These are phyloP conservation scores for Corythucha ciliata DNA, from an alignment of 2,888 invertebrate species.

Conservation along the genomic window DNA sequence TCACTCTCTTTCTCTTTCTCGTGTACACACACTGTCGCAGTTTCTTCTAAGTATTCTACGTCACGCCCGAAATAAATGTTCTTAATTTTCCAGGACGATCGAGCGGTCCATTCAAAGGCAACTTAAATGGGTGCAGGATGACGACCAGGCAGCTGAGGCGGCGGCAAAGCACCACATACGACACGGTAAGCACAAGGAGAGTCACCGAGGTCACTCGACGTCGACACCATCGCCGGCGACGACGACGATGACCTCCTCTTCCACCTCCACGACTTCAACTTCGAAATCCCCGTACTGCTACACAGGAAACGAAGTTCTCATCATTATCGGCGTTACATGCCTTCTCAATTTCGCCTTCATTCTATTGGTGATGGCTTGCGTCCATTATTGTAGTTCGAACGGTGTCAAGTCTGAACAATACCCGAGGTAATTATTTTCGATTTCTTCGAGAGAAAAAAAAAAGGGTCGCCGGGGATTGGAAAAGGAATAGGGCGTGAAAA, in stretches of 20 bases:
- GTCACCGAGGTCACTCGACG: neutral
- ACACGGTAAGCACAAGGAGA: conserved; percentile 23
- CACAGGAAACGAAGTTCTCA: conserved; percentile 37
- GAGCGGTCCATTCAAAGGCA: conserved; percentile 12
- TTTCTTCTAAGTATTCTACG: too few relatives aligned
- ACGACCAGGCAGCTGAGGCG: conserved; percentile 6
- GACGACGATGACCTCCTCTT: conserved; percentile 6
- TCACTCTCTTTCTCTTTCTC: too few relatives aligned
- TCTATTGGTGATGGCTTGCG: conserved; percentile 37
- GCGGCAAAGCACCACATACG: conserved; percentile 13
- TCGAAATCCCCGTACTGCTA: conserved; percentile 34
- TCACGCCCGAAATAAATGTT: too few relatives aligned
- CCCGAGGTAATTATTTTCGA: conserved; percentile 25
- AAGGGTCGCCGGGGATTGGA: too few relatives aligned
- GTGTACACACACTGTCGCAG: too few relatives aligned
- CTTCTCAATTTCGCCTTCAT: conserved; percentile 39
- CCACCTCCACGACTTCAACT: conserved; percentile 2
- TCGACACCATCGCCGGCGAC: conserved; percentile 6
- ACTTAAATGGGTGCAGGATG: conserved; percentile 20
- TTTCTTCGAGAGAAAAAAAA: too few relatives aligned
- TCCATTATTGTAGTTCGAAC: conserved; percentile 36
- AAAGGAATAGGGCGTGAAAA: too few relatives aligned
- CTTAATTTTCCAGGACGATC: too few relatives aligned
- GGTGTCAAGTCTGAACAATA: conserved; percentile 22
- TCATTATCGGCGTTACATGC: conserved; percentile 39